Conservation (phyloP, 2,888 invertebrate genomes). For the Xestia sexstrigata region DNA sequence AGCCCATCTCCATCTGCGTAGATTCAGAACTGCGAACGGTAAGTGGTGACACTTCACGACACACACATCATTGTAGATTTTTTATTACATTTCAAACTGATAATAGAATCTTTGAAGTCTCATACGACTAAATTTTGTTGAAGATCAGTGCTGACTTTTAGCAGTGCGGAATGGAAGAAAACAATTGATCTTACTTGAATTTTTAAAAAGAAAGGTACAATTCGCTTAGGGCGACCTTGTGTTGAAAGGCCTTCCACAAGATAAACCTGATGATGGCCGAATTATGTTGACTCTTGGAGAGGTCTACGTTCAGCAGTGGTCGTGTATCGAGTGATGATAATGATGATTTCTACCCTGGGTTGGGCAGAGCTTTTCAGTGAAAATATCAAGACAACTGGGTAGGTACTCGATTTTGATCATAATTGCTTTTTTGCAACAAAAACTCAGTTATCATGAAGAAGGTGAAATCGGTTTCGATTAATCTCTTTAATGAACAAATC, state of each 20-base stretch:
- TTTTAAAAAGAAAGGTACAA: not conserved
- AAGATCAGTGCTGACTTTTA: not conserved
- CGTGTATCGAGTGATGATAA: not conserved
- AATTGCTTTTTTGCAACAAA: not conserved
- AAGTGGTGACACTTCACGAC: constrained; percentile 73
- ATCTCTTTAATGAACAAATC: constrained; percentile 26
- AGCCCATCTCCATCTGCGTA: constrained; percentile 80
- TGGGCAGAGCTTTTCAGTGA: not conserved
- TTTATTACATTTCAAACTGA: constrained; percentile 49
- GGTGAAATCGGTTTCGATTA: constrained; percentile 12
- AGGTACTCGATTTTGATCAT: not conserved
- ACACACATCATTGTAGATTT: constrained; percentile 65
- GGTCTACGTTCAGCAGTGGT: not conserved
- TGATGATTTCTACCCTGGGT: no score
- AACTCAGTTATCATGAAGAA: not conserved
- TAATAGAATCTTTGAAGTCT: constrained; percentile 23
- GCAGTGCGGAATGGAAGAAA: not conserved
- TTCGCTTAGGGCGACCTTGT: not conserved
- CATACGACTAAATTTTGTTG: constrained; percentile 19
- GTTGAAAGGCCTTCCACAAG: not conserved
- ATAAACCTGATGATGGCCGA: not conserved
- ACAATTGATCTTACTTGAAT: not conserved
- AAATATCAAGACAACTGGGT: not conserved
- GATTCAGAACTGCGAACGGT: constrained; percentile 68
- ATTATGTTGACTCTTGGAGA: not conserved